Evolutionary conservation across 2,797 vertebrate species (phyloP), one percentile per base, ranked within the genome.

Genomic region (Liparis tanakae): DNA sequence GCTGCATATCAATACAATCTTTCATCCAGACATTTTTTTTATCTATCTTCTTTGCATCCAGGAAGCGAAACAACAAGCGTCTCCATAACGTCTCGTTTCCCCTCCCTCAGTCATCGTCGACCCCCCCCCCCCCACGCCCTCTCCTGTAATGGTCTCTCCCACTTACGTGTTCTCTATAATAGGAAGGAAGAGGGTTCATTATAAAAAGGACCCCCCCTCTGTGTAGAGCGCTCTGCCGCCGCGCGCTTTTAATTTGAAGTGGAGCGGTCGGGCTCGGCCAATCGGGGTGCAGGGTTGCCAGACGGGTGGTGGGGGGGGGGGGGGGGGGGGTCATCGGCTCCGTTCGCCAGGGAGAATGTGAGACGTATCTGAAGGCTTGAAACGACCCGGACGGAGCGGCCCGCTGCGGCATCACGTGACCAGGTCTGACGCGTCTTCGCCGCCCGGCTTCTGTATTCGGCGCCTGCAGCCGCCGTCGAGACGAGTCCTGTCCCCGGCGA

Each of bases 401-500:
- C n/a, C n/a, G n/a, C n/a, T n/a, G n/a, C n/a, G n/a, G n/a, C n/a
- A 18, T 57, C 48, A 18, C 36, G 41, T 48, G 36, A 67, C 53
- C 55, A 67, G 34, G 53, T 7, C 65, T 72, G 67, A 62, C 67
- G n/a, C 81, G 78, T 70, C 62, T 78, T 62, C 74, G 72, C 76
- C 44, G 79, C 63, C n/a, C n/a, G 78, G 81, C 72, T 76, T 70
- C 41, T 81, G 81, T 78, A 79, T 88, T 88, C 85, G 87, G 55
- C 7, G 79, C 88, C 90, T 76, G 82, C 82, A 89, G 89, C 85
- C 82, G 81, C 67, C 67, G 72, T 77, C 83, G 33, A 70, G 79
- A 88, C 88, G 76, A 85, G 79, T 82, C 80, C 85, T 73, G 83
- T 88, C 77, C 81, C 77, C 57, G 87, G 74, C 79, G 76, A 79